Evolutionary conservation across 2,888 invertebrate species (phyloP).

Genomic region (Glyphotaelius pellucidus): DNA sequence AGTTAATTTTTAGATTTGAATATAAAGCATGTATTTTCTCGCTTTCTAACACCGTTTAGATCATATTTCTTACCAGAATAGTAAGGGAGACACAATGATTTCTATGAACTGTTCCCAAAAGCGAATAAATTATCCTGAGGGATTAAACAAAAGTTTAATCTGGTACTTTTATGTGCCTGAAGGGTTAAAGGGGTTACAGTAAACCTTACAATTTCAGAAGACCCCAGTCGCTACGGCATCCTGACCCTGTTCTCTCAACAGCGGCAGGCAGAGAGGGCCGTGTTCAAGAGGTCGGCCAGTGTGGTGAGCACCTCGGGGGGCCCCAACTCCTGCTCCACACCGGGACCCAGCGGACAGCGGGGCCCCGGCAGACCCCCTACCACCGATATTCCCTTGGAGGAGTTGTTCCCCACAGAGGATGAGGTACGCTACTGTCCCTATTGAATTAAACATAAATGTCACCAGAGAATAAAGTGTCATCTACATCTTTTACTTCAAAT

Average conservation of each 20-base stretch:
- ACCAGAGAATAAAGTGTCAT: too few species aligned
- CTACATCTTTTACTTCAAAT: too few species aligned
- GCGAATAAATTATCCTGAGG: too few species aligned
- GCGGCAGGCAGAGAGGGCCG: slow-evolving; percentile 80
- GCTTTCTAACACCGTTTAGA: too few species aligned
- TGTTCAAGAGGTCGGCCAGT: slow-evolving; percentile 77
- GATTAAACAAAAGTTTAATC: too few species aligned
- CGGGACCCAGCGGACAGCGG: slow-evolving; percentile 75
- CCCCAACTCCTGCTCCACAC: slow-evolving; percentile 72
- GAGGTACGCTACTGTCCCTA: slow-evolving; percentile 70
- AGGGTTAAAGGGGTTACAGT: not conserved
- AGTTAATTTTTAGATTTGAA: too few species aligned
- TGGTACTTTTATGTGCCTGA: too few species aligned
- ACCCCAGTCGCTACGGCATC: slow-evolving; percentile 77
- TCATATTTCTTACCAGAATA: too few species aligned
- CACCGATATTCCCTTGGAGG: slow-evolving; percentile 79
- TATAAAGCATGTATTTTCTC: too few species aligned
- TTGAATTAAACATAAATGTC: not conserved
- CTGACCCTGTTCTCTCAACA: slow-evolving; percentile 86
- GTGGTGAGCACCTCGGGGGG: slow-evolving; percentile 74
- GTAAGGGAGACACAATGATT: too few species aligned
- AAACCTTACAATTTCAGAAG: slow-evolving; percentile 25
- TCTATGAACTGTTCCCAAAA: too few species aligned
- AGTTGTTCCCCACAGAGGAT: slow-evolving; percentile 80
- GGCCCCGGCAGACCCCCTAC: slow-evolving; percentile 81